Base-by-base conservation (phyloP, 2,888 invertebrate genomes). In the Camptogramma bilineatum region DNA sequence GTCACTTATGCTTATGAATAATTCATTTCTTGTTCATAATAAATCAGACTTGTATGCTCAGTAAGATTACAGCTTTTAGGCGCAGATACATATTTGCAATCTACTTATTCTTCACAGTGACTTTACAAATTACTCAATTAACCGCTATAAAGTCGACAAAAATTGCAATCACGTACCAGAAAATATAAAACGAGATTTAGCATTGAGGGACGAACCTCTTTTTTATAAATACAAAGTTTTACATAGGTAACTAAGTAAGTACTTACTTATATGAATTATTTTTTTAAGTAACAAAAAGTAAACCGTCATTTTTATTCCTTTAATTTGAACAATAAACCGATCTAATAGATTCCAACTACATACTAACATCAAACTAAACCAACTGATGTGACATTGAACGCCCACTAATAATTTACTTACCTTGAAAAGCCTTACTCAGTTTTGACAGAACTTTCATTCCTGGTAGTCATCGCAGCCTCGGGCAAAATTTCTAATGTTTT, bases 1-100 rank as follows among this genome's bases (percentile, higher is more conserved):
- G 78, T 80, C 81, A 80, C 77, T 74, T 75, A 76, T 69, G 64
- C 71, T 78, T 77, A 85, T 86, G 83, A 82, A 83, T 84, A 85
- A 82, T 83, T 81, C 75, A 85, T 82, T 83, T 81, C 76, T 84
- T 84, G 59, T 82, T 80, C 76, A 28, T 68, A 63, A 70, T 69
- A 70, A 78, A 73, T 71, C 75, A 70, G 59, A 74, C 73, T 74
- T 76, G 54, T 48, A 56, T 61, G 52, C 47, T 39, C 16, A 58
- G 57, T 62, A 48, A 31, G 52, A 58, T 53, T 50, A 51, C 58
- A 50, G 44, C 57, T 62, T 61, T 62, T 13, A 57, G 53, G 46
- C 21, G 19, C 62, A 61, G 58, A 62, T n/a, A n/a, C n/a, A n/a
- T 28, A 54, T 53, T 50, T 46, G 21, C 28, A 34, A 50, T 50